A percentile compares a stretch with the other conserved stretches of the same genome.
These are phyloP conservation scores for Drosophila ficusphila DNA, from an alignment of 1,140 invertebrate genomes.

Conservation along the genomic window DNA sequence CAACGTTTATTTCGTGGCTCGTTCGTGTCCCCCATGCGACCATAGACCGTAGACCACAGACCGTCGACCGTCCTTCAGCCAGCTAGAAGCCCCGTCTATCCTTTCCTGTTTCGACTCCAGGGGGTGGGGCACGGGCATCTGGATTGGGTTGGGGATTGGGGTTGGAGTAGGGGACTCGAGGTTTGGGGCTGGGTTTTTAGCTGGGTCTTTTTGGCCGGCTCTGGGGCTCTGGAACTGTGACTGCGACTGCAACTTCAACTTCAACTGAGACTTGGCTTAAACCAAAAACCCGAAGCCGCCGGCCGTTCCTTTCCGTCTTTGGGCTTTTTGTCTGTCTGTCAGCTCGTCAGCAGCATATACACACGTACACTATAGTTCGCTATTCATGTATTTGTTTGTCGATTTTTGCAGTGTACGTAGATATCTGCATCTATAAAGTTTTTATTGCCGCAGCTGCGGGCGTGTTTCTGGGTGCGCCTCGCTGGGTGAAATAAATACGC, in stretches of 20 bases:
- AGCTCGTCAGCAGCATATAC: slow-evolving; percentile 64
- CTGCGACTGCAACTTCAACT: too few relatives aligned
- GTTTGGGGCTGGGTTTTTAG: slow-evolving; percentile 9
- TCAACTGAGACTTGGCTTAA: too few relatives aligned
- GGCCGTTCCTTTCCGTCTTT: slow-evolving; percentile 64
- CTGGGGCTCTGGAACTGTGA: slow-evolving; percentile 2
- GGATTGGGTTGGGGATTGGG: slow-evolving; percentile 8
- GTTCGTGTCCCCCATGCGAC: slow-evolving; percentile 58
- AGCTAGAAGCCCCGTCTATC: slow-evolving; percentile 63
- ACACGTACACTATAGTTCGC: slow-evolving; percentile 18
- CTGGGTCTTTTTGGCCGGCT: slow-evolving; percentile 3
- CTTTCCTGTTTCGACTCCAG: slow-evolving; percentile 65
- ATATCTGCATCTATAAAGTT: slow-evolving; percentile 58
- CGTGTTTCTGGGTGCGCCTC: slow-evolving; percentile 74
- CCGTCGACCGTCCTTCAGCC: slow-evolving; percentile 78
- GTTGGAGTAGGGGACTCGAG: too few relatives aligned
- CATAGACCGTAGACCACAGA: slow-evolving; percentile 78
- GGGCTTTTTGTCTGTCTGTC: slow-evolving; percentile 62
- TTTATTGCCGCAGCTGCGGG: slow-evolving; percentile 76
- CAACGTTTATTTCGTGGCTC: slow-evolving; percentile 71
- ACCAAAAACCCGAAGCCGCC: slow-evolving; percentile 29
- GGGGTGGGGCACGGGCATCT: slow-evolving; percentile 3
- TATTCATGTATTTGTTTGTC: slow-evolving; percentile 31
- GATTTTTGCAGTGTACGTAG: slow-evolving; percentile 50
- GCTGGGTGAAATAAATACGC: slow-evolving; percentile 57